These are phyloP conservation scores for Cepaea nemoralis DNA, from an alignment of 1,140 invertebrate genomes.

Conservation along the genomic window DNA sequence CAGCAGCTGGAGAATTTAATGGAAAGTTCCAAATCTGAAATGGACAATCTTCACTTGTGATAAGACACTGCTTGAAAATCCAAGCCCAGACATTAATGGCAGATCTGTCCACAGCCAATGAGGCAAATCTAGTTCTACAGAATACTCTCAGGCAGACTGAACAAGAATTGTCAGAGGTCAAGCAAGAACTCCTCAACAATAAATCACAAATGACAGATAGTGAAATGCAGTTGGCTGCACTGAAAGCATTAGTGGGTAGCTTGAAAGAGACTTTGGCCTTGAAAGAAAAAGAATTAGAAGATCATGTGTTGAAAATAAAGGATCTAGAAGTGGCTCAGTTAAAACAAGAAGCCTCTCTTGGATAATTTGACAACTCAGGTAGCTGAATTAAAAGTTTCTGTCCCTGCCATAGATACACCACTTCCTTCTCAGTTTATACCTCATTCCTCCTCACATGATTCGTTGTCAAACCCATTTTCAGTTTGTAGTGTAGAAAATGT, in stretches of 20 bases:
- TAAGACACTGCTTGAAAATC: neutral
- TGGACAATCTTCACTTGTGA: neutral
- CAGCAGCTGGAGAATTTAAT: constrained; percentile 21
- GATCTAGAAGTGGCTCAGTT: constrained; percentile 22
- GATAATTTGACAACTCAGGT: constrained; percentile 16
- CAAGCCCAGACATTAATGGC: neutral
- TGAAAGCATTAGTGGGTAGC: constrained; percentile 5
- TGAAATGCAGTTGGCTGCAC: neutral
- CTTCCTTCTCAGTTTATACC: neutral
- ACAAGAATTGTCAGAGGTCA: constrained; percentile 11
- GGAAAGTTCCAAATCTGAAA: neutral
- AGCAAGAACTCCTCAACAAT: neutral
- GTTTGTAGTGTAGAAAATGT: neutral
- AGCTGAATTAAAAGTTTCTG: neutral
- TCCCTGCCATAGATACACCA: neutral
- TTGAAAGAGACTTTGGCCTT: constrained; percentile 3
- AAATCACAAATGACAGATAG: neutral
- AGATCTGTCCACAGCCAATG: neutral
- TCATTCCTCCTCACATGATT: constrained; percentile 11
- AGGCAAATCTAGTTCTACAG: neutral
- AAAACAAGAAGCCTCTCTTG: constrained; percentile 17
- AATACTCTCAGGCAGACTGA: neutral
- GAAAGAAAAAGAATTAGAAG: neutral
- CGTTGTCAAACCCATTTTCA: neutral
- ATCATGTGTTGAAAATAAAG: constrained; percentile 1